Evolutionary conservation across 2,113 vertebrate species (phyloP).

Genomic region (Syngnathus scovelli): DNA sequence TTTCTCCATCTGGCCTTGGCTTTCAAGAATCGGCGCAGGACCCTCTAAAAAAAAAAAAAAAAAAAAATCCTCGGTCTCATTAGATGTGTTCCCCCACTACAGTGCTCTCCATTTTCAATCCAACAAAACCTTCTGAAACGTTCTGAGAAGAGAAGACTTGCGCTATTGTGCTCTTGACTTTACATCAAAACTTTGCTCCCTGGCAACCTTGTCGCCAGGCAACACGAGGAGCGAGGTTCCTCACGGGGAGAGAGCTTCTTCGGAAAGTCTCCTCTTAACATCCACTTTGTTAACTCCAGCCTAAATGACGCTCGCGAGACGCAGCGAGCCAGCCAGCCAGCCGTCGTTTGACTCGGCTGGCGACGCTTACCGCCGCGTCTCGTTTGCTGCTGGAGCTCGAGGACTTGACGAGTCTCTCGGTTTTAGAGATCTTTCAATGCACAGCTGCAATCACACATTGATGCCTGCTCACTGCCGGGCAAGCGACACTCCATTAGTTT

Average conservation of each 20-base stretch:
- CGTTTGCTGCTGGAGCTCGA: conserved; percentile 16
- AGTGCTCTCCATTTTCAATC: not conserved
- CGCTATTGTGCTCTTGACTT: conserved; percentile 17
- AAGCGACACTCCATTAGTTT: conserved; percentile 72
- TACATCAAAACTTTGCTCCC: conserved; percentile 67
- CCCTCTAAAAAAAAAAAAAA: too few species aligned
- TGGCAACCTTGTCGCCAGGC: conserved; percentile 72
- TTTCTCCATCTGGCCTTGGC: too few species aligned
- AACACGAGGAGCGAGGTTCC: conserved; percentile 56
- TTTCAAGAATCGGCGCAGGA: too few species aligned
- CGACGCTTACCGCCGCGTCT: not conserved
- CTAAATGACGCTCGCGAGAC: not conserved
- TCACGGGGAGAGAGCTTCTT: conserved; percentile 27
- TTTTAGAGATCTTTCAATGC: conserved; percentile 63
- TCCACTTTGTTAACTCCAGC: conserved; percentile 6
- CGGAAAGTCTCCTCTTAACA: not conserved
- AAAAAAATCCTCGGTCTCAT: too few species aligned
- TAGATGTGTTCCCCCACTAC: not conserved
- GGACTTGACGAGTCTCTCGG: conserved; percentile 61
- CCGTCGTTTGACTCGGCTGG: too few species aligned
- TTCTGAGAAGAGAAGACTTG: not conserved
- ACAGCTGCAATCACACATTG: conserved; percentile 67
- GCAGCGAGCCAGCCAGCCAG: too few species aligned
- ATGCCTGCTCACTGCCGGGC: conserved; percentile 67
- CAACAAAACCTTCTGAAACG: not conserved